Evolutionary conservation across 1,140 invertebrate species (phyloP).

Genomic region (Kradibia gibbosae): DNA sequence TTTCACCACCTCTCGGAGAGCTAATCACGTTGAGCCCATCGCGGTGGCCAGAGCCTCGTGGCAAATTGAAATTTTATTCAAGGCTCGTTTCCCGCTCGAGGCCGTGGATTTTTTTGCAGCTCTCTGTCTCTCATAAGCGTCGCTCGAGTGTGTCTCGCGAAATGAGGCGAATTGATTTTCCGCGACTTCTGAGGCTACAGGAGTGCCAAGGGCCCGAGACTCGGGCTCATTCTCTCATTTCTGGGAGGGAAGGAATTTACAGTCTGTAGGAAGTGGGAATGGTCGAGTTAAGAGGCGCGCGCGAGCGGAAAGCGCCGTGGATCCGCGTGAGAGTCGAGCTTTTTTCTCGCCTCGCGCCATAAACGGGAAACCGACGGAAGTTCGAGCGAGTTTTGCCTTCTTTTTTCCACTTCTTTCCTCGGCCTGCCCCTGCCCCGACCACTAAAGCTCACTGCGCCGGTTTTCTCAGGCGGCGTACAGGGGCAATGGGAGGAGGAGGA

Average conservation of each 20-base stretch:
- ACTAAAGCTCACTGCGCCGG: no score
- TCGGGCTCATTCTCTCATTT: not conserved
- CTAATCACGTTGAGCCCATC: no score
- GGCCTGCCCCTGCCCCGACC: no score
- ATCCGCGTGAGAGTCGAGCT: slow-evolving; percentile 26
- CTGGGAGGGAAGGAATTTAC: slow-evolving; percentile 31
- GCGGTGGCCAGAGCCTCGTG: no score
- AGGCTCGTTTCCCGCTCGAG: not conserved
- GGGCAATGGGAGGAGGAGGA: no score
- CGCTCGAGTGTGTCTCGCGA: slow-evolving; percentile 39
- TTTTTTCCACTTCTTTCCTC: no score
- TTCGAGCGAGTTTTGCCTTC: not conserved
- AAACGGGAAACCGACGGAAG: slow-evolving; percentile 9
- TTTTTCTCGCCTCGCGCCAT: not conserved
- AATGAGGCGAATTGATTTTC: slow-evolving; percentile 40
- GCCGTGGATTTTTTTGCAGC: not conserved
- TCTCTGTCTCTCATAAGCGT: not conserved
- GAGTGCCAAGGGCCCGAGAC: not conserved
- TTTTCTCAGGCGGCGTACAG: no score
- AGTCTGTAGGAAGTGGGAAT: slow-evolving; percentile 19
- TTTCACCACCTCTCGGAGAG: not conserved
- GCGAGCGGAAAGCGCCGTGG: slow-evolving; percentile 17
- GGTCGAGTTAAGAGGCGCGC: slow-evolving; percentile 34
- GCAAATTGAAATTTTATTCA: slow-evolving; percentile 44
- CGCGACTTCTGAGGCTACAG: no score